Conservation (phyloP, 2,797 vertebrate species). For the Cirrhinus mrigala region DNA sequence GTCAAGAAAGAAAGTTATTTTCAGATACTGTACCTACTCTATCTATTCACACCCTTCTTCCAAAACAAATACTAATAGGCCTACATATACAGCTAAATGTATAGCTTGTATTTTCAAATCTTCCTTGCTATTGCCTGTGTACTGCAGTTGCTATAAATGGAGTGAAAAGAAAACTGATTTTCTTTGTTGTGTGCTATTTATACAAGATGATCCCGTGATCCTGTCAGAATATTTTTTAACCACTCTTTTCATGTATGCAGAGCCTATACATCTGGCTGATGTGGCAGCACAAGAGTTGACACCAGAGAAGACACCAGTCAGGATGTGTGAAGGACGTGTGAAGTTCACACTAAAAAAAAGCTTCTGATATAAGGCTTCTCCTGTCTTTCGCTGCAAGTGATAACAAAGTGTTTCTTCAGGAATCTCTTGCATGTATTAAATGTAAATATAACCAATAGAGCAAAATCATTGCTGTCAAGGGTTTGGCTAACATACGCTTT, state of each 20-base stretch:
- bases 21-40: neutral
- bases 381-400: neutral
- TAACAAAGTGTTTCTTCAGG: conserved; percentile 13
- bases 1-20: conserved; percentile 4
- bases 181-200: neutral
- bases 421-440: neutral
- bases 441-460: neutral
- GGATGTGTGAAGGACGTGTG: conserved; percentile 14
- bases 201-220: neutral
- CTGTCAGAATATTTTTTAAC: neutral
- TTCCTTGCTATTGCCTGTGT: neutral
- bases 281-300: conserved; percentile 8
- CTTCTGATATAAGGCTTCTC: neutral
- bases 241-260: conserved; percentile 5
- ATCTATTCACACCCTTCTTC: neutral
- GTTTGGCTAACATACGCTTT: neutral
- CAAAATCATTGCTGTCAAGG: neutral
- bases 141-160: neutral
- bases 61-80: neutral
- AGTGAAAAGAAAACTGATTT: neutral
- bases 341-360: conserved; percentile 17
- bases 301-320: conserved; percentile 10
- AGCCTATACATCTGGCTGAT: neutral
- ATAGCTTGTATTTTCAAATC: neutral
- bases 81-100: neutral